Evolutionary conservation across 2,888 invertebrate genomes (phyloP).

Genomic region (Ernsta delagoae): DNA sequence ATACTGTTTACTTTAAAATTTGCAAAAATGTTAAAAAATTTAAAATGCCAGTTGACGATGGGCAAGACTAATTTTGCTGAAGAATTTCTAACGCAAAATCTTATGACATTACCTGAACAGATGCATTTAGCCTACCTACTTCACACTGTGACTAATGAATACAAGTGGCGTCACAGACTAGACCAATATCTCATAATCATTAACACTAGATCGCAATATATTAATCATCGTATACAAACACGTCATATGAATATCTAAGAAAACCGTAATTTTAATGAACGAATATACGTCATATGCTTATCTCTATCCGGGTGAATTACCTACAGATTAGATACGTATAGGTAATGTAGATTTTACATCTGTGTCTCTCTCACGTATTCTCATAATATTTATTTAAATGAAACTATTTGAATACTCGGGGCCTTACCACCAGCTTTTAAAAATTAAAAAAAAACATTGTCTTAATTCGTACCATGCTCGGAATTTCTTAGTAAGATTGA

Average conservation of each 20-base stretch:
- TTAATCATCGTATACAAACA: neutral
- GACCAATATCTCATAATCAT: constrained; percentile 6
- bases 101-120: neutral
- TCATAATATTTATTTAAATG: no score
- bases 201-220: neutral
- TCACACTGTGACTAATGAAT: neutral
- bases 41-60: no score
- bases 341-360: no score
- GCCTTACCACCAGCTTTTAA: no score
- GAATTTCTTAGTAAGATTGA: no score
- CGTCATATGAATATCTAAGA: neutral
- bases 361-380: no score
- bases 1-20: no score
- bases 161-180: neutral
- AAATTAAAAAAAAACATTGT: no score
- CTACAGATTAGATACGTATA: neutral
- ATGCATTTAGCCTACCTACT: neutral
- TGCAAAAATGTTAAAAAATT: no score
- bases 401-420: no score
- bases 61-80: no score
- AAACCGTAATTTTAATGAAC: neutral
- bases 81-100: neutral
- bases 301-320: neutral
- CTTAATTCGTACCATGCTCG: no score
- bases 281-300: neutral